phyloP scores from a whole-genome alignment of 2,888 invertebrate species.

The Limnephilus marmoratus region DNA sequence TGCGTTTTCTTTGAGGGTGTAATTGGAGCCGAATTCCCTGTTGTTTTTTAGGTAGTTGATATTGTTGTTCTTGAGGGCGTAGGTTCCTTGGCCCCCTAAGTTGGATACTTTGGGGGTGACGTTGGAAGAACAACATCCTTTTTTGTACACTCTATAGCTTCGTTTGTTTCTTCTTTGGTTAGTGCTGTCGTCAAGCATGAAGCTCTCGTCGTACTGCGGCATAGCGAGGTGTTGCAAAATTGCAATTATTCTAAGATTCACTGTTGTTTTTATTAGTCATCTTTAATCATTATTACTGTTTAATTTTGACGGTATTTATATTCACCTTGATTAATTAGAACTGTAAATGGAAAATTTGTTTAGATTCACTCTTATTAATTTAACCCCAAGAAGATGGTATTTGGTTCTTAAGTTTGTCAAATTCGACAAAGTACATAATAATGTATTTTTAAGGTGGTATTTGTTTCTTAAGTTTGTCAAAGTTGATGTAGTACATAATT shows the following conservation, averaged over 20 bases:
- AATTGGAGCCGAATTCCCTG: slow-evolving; percentile 71
- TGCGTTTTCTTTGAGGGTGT: slow-evolving; percentile 68
- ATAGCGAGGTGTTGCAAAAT: slow-evolving; percentile 68
- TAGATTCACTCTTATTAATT: not conserved
- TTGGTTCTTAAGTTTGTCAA: slow-evolving; percentile 10
- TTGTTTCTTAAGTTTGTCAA: not conserved
- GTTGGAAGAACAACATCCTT: slow-evolving; percentile 70
- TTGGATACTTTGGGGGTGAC: slow-evolving; percentile 71
- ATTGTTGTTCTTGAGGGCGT: slow-evolving; percentile 73
- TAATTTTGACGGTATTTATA: not conserved
- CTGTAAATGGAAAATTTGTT: not conserved
- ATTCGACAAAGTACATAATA: not conserved
- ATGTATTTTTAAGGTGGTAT: not conserved
- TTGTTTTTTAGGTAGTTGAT: slow-evolving; percentile 73
- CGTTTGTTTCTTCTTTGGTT: slow-evolving; percentile 76
- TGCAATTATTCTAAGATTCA: not conserved
- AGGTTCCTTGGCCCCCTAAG: slow-evolving; percentile 73
- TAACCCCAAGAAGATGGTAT: not conserved
- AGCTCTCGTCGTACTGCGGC: slow-evolving; percentile 78
- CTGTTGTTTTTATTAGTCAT: not conserved
- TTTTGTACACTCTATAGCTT: slow-evolving; percentile 76
- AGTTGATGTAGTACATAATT: not conserved
- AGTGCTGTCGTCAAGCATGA: slow-evolving; percentile 75
- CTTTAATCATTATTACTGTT: not conserved
- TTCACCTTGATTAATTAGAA: not conserved